Evolutionary conservation across 2,113 vertebrate genomes (phyloP).

Genomic region (Jaculus jaculus): DNA sequence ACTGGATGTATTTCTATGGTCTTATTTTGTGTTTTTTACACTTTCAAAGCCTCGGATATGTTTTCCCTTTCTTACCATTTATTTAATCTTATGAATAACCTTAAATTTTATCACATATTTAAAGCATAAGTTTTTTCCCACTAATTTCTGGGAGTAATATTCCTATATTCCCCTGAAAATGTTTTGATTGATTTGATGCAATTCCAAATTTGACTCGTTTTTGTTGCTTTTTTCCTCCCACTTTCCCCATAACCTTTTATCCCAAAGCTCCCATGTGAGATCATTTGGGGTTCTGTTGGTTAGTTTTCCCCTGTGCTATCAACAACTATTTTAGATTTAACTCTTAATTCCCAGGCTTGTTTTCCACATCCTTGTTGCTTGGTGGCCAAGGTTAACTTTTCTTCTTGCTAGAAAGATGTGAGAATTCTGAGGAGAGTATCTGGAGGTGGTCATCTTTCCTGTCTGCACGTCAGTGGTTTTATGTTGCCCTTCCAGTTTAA

Average conservation of each 20-base stretch:
- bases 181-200: not conserved
- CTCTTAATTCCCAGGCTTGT: not conserved
- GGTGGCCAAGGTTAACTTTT: not conserved
- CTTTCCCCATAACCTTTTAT: not conserved
- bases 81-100: not conserved
- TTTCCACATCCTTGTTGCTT: not conserved
- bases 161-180: not conserved
- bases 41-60: not conserved
- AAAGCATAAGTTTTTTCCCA: not conserved
- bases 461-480: not conserved
- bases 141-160: not conserved
- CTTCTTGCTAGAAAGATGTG: not conserved
- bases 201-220: slow-evolving; percentile 12
- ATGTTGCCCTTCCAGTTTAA: slow-evolving; percentile 19
- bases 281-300: not conserved
- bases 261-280: not conserved
- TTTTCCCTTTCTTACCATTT: not conserved
- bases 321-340: not conserved
- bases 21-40: slow-evolving; percentile 1
- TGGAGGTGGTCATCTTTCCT: not conserved
- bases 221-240: too few relatives aligned
- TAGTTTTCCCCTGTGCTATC: not conserved
- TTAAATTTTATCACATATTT: not conserved
- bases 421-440: not conserved
- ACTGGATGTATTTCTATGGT: not conserved